Percentiles rank a stretch among this genome's conserved stretches.
These are phyloP conservation scores for Neodontobutis hainanensis DNA, from an alignment of 2,113 vertebrate genomes.

Conservation along the genomic window DNA sequence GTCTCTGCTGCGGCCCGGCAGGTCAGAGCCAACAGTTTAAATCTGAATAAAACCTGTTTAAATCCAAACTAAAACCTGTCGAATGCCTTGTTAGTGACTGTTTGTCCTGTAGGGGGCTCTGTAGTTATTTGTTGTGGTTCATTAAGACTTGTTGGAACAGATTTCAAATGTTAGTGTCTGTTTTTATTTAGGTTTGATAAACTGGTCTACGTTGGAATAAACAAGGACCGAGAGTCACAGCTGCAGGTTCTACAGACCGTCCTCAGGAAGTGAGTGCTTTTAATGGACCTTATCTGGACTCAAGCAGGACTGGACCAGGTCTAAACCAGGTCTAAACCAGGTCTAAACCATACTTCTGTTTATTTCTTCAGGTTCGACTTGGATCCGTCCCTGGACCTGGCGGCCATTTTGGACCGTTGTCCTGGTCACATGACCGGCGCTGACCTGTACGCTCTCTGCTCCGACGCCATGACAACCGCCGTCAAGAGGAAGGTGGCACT, in stretches of 20 bases:
- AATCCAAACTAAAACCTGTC: not conserved
- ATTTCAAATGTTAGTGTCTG: not conserved
- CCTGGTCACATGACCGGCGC: slow-evolving; percentile 88
- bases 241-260: slow-evolving; percentile 88
- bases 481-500: slow-evolving; percentile 86
- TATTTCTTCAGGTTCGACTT: slow-evolving; percentile 84
- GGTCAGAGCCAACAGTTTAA: slow-evolving; percentile 70
- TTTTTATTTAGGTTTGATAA: slow-evolving; percentile 87
- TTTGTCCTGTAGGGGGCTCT: no score
- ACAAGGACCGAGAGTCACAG: slow-evolving; percentile 85
- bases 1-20: slow-evolving; percentile 91
- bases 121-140: not conserved
- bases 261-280: slow-evolving; percentile 82
- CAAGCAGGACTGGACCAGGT: no score
- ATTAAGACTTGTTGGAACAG: not conserved
- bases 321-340: not conserved
- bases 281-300: not conserved
- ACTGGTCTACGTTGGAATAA: slow-evolving; percentile 89
- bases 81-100: no score
- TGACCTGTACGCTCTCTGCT: slow-evolving; percentile 91
- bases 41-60: no score
- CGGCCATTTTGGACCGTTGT: slow-evolving; percentile 81
- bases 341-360: not conserved
- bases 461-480: slow-evolving; percentile 88
- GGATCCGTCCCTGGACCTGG: slow-evolving; percentile 83